These are phyloP conservation scores for Pelecanoides urinatrix DNA, from an alignment of 2,113 vertebrate species.

Conservation along the genomic window DNA sequence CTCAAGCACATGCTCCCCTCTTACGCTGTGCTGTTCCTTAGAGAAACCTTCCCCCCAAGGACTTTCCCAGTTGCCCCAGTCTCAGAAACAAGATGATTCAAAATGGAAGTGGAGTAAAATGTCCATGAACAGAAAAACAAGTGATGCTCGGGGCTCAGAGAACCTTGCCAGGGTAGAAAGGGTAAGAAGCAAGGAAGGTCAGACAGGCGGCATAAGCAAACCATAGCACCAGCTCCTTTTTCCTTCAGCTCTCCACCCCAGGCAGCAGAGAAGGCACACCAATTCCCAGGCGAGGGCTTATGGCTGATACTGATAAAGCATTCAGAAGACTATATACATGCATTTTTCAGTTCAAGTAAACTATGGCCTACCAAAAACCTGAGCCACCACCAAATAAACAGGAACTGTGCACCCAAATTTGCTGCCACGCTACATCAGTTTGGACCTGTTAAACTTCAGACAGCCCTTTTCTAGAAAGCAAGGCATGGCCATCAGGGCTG, in stretches of 20 bases:
- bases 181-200: conserved; percentile 17
- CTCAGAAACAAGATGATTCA: not conserved
- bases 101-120: not conserved
- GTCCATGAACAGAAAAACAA: not conserved
- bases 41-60: not conserved
- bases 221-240: not conserved
- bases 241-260: not conserved
- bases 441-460: not conserved
- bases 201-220: not conserved
- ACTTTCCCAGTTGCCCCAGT: not conserved
- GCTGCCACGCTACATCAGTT: not conserved
- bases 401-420: accelerated
- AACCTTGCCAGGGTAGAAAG: not conserved
- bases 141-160: not conserved
- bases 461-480: not conserved
- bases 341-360: too few species aligned
- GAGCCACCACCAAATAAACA: not conserved
- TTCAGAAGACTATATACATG: not conserved
- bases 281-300: not conserved
- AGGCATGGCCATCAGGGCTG: not conserved
- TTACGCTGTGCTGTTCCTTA: not conserved
- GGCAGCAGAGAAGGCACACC: not conserved
- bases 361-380: not conserved
- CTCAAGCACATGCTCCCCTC: not conserved
- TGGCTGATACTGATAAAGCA: not conserved